Base-by-base conservation (phyloP, 1,140 invertebrate genomes). In the Drosophila parvula region DNA sequence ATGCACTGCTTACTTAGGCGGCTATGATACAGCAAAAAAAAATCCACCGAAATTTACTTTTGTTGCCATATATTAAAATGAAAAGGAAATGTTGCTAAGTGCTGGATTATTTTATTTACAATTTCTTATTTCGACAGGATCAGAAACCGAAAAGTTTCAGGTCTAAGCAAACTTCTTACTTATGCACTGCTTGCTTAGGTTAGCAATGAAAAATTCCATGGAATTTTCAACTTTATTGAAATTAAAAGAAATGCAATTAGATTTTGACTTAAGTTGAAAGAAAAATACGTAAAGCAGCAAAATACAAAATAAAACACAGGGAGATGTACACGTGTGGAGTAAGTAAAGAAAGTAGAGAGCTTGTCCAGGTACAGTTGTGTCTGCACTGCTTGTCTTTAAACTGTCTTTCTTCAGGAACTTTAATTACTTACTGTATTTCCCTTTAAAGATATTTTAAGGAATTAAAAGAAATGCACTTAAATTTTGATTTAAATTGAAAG, bases 1-100 rank as follows among this genome's bases (percentile, higher is more conserved):
- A 22, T 45, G 65, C 61, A 59, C 68, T 41, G 34, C 55, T 27
- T 57, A 43, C 32, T 56, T 56, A 38, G 51, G 32, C 51, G 51
- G 32, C 51, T 18, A 38, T 22, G 51, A 22, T 38, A 36, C 32
- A n/a, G n/a, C 18, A 27, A 4, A 55, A 55, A 27, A 55, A 55
- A 22, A 9, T 8, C 3, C n/a, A 16, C 32, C 9, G 16, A 32
- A 11, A 32, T 28, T 0, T 14, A 16, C 22, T 16, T 16, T 27
- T n/a, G 30, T 30, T 3, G 0, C 1, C 10, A 3, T 36, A 3
- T 36, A 53, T 18, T 55, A 38, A 27, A 53, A 36, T 22, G 0
- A 14, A 53, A 9, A 18, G 12, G 22, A 22, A 53, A 3, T 14
- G 5, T 14, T 1, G 14, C n/a, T 30, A 5, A 30, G 27, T 9